Conservation (phyloP, 2,113 vertebrate species). For the Caracal caracal region DNA sequence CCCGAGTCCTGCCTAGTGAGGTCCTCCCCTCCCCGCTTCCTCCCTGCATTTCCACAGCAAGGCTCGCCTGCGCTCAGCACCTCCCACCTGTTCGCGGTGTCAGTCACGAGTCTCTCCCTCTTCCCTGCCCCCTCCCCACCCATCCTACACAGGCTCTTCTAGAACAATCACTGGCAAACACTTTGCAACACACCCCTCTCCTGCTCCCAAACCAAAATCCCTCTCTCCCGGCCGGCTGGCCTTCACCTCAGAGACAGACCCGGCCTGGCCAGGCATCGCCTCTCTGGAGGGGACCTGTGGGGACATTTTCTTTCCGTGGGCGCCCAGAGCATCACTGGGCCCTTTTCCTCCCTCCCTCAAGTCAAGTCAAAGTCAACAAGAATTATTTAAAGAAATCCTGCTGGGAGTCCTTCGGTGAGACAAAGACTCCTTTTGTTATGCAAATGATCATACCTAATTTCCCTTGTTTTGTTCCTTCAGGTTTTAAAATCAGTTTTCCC, state of each 20-base stretch:
- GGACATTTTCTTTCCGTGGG: not conserved
- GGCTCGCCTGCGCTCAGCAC: not conserved
- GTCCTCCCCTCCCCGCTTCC: not conserved
- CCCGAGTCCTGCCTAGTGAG: not conserved
- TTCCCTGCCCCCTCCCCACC: slow-evolving; percentile 28
- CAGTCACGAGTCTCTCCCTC: slow-evolving; percentile 58
- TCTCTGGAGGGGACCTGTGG: not conserved
- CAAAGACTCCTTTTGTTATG: slow-evolving; percentile 78
- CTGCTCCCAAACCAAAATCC: not conserved
- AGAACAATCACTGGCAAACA: slow-evolving; percentile 21
- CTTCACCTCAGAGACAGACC: not conserved
- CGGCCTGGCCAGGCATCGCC: not conserved
- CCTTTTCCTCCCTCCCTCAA: not conserved
- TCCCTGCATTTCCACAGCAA: not conserved
- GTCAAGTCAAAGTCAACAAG: not conserved
- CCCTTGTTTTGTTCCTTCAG: slow-evolving; percentile 33
- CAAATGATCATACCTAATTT: slow-evolving; percentile 69
- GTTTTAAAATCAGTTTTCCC: slow-evolving; percentile 64
- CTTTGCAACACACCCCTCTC: not conserved
- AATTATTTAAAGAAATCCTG: slow-evolving; percentile 76
- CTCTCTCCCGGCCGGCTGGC: not conserved
- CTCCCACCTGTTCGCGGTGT: slow-evolving; percentile 38
- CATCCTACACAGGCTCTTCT: slow-evolving; percentile 44
- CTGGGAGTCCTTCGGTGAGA: slow-evolving; percentile 58
- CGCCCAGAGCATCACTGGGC: not conserved